Percentiles rank a stretch among this genome's conserved stretches.
Conservation (phyloP, 2,888 invertebrate species). For the Adela reaumurella region DNA sequence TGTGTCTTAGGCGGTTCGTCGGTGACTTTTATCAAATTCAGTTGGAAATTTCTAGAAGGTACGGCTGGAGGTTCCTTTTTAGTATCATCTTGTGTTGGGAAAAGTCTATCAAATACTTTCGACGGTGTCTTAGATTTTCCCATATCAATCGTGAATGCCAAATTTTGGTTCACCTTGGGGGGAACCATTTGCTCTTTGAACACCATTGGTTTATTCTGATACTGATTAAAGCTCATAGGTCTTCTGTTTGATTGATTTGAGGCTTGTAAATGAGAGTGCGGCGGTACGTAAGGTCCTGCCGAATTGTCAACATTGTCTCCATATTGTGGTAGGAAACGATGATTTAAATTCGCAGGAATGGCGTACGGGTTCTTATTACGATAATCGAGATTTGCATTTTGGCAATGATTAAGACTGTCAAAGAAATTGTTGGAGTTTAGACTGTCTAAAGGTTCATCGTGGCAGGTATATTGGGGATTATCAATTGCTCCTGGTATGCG, state of each 20-base stretch:
- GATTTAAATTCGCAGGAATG: constrained; percentile 47
- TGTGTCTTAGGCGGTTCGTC: constrained; percentile 29
- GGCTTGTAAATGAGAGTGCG: constrained; percentile 31
- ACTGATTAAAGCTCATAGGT: constrained; percentile 21
- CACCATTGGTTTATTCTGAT: constrained; percentile 26
- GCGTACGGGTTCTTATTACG: constrained; percentile 49
- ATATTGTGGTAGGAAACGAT: constrained; percentile 36
- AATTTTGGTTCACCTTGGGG: constrained; percentile 16
- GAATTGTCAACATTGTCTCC: constrained; percentile 17
- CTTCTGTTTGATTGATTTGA: constrained; percentile 20
- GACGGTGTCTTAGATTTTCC: constrained; percentile 26
- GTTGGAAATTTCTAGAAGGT: constrained; percentile 37
- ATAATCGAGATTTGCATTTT: constrained; percentile 29
- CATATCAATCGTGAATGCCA: constrained; percentile 37
- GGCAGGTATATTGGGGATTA: constrained; percentile 15
- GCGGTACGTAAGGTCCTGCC: constrained; percentile 36
- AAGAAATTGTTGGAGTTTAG: constrained; percentile 36
- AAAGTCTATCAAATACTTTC: constrained; percentile 44
- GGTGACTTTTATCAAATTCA: constrained; percentile 26
- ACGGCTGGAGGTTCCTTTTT: constrained; percentile 22
- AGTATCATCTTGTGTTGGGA: constrained; percentile 25
- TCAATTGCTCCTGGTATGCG: constrained; percentile 33
- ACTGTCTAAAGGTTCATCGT: constrained; percentile 41
- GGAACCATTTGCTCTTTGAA: constrained; percentile 34
- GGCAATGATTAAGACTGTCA: constrained; percentile 41